Evolutionary conservation across 2,888 invertebrate genomes (phyloP), one percentile per base, ranked within the genome.

Genomic region (Agrotis puta): DNA sequence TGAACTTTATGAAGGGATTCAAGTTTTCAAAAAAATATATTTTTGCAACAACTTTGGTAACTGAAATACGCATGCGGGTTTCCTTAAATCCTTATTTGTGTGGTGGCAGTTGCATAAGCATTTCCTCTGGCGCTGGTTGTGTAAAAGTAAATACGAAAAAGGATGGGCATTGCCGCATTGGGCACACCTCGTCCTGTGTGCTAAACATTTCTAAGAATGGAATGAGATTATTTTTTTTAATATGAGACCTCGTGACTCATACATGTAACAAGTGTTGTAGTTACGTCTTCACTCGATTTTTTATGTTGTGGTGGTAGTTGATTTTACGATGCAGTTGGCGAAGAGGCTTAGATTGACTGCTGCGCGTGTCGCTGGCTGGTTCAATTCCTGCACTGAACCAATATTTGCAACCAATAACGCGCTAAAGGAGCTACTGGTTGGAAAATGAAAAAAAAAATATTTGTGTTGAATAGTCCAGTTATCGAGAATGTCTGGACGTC

Each of bases 121-220:
- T 56, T 39, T 47, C n/a, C 39, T 7, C n/a, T 14, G n/a, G 13
- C 27, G 18, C 14, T 43, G 18, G n/a, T 74, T 61, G 43, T 33
- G 43, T 27, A 45, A 63, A 51, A 20, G 13, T 11, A 11, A 39
- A 27, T 39, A 45, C 2, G n/a, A 70, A 14, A 39, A 14, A 58
- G 43, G 43, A 43, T 73, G 74, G 7, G 11, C 14, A 69, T 73
- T 73, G 27, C 13, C 7, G 11, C 14, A 69, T 61, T 73, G 27
- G n/a, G 74, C 3, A 50, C 43, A 7, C 51, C 5, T 43, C 22
- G 24, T 74, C 48, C 27, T 72, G 72, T 43, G 50, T 64, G n/a
- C 1, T 24, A 22, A 18, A 39, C 22, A 18, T 24, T 62, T 14
- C 18, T 22, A 53, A 53, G 22, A 65, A 53, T 20, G 18, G 5